These are phyloP conservation scores for Tretioscincus oriximinensis DNA, from an alignment of 2,113 vertebrate species.

Conservation along the genomic window DNA sequence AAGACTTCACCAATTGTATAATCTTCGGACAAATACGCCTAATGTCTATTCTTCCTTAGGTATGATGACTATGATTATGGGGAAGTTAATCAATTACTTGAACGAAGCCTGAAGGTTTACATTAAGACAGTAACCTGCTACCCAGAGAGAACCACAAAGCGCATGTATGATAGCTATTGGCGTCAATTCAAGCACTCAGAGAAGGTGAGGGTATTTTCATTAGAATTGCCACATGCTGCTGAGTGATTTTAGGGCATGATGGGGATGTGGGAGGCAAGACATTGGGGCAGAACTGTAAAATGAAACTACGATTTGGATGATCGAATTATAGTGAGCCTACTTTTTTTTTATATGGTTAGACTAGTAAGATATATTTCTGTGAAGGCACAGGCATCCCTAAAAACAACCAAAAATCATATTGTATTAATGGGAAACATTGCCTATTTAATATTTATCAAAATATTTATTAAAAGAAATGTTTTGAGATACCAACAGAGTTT, in stretches of 20 bases:
- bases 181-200: slow-evolving; percentile 86
- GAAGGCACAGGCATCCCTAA: background rate
- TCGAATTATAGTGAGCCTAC: too few species aligned
- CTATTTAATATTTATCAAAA: too few species aligned
- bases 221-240: too few species aligned
- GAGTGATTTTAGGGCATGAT: too few species aligned
- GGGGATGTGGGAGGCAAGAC: too few species aligned
- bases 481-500: too few species aligned
- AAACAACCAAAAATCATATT: too few species aligned
- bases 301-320: too few species aligned
- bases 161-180: slow-evolving; percentile 87
- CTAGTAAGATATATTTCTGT: background rate
- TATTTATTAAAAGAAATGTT: too few species aligned
- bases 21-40: background rate
- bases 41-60: slow-evolving; percentile 57
- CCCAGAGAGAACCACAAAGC: slow-evolving; percentile 84
- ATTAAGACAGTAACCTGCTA: slow-evolving; percentile 90
- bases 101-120: slow-evolving; percentile 87
- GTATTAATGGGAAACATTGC: too few species aligned
- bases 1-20: too few species aligned
- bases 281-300: too few species aligned
- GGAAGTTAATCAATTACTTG: slow-evolving; percentile 87
- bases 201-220: slow-evolving; percentile 69
- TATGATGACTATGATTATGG: slow-evolving; percentile 89
- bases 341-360: background rate